phyloP scores from a whole-genome alignment of 2,797 vertebrate genomes.

The Epinephelus malabaricus region DNA sequence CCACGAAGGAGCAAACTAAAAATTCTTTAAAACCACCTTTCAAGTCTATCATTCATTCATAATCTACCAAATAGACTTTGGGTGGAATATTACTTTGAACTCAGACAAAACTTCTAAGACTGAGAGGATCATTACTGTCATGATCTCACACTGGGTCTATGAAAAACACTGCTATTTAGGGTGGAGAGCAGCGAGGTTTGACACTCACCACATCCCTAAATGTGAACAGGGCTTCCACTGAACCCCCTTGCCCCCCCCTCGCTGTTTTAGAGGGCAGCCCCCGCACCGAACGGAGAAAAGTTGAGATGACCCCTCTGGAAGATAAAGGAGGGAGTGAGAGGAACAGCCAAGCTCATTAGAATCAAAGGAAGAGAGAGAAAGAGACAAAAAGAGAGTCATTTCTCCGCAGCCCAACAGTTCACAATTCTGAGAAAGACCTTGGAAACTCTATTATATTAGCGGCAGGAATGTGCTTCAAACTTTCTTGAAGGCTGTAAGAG shows the following conservation, averaged over 20 bases:
- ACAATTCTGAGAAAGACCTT: slow-evolving; percentile 22
- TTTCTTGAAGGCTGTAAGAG: slow-evolving; percentile 13
- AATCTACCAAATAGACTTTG: slow-evolving; percentile 15
- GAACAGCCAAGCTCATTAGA: slow-evolving; percentile 49
- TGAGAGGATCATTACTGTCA: slow-evolving; percentile 9
- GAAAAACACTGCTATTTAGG: slow-evolving; percentile 72
- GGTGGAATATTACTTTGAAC: slow-evolving; percentile 28
- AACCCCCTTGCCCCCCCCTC: slow-evolving; percentile 62
- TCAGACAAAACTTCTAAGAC: slow-evolving; percentile 14
- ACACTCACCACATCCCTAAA: slow-evolving; percentile 86
- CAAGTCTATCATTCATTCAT: slow-evolving; percentile 1
- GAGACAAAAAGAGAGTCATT: slow-evolving; percentile 13
- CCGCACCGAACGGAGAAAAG: slow-evolving; percentile 90
- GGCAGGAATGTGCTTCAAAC: slow-evolving; percentile 16
- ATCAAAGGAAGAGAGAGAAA: slow-evolving; percentile 18
- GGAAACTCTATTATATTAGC: slow-evolving; percentile 1
- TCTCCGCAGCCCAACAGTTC: not conserved
- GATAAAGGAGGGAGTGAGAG: slow-evolving; percentile 68
- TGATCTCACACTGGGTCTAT: slow-evolving; percentile 42
- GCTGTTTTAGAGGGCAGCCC: slow-evolving; percentile 86
- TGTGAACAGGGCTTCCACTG: slow-evolving; percentile 69
- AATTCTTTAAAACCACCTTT: slow-evolving; percentile 5
- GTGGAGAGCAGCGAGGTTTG: slow-evolving; percentile 52
- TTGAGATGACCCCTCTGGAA: slow-evolving; percentile 89
- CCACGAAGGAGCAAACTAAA: slow-evolving; percentile 5